phyloP scores from a whole-genome alignment of 1,140 invertebrate species.

The Aphis gossypii region DNA sequence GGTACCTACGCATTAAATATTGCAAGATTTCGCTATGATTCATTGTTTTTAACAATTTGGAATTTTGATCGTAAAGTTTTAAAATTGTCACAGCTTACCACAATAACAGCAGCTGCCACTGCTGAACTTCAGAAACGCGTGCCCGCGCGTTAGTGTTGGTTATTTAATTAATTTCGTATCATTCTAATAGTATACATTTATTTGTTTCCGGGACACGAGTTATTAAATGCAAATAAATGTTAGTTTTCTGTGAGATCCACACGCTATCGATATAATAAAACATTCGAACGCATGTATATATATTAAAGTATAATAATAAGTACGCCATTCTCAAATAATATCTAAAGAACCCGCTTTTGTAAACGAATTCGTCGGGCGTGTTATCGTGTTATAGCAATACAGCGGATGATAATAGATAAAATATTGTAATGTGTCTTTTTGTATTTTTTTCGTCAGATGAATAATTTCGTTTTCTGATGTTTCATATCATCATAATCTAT shows the following conservation, averaged over 20 bases:
- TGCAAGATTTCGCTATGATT: not conserved
- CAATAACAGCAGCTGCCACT: not conserved
- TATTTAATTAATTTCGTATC: not conserved
- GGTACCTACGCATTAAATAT: not conserved
- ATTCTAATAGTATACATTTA: too few species aligned
- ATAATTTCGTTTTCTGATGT: slow-evolving; percentile 13
- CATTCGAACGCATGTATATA: not conserved
- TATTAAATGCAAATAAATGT: not conserved
- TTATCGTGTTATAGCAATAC: too few species aligned
- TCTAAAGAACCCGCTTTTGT: not conserved
- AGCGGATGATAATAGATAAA: not conserved
- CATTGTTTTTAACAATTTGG: not conserved
- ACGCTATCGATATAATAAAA: not conserved
- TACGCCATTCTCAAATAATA: not conserved
- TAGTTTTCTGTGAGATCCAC: not conserved
- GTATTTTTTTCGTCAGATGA: not conserved
- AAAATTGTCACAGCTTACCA: not conserved
- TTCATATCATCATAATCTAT: not conserved
- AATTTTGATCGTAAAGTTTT: not conserved
- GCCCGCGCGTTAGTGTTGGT: not conserved
- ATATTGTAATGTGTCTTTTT: not conserved
- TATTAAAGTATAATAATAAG: not conserved
- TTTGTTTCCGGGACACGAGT: not conserved
- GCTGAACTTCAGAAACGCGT: not conserved
- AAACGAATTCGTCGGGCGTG: not conserved